These are phyloP conservation scores for Drosophila malerkotliana DNA, from an alignment of 1,140 invertebrate genomes.

Conservation along the genomic window DNA sequence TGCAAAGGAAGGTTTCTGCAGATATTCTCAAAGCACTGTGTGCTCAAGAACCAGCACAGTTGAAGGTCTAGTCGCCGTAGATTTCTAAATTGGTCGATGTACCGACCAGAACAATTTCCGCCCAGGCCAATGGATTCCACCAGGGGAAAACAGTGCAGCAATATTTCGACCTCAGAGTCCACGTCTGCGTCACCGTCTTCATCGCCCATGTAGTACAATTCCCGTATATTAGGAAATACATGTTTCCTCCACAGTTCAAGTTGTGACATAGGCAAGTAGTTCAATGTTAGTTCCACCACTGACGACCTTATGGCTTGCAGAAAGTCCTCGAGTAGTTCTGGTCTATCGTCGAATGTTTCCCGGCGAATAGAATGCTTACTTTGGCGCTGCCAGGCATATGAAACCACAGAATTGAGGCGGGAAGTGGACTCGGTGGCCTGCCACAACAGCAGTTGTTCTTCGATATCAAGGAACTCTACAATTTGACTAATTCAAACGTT, in stretches of 20 bases:
- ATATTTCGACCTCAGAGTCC: conserved; percentile 23
- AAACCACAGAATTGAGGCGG: conserved; percentile 14
- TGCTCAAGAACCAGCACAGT: conserved; percentile 32
- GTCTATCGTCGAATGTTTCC: conserved; percentile 4
- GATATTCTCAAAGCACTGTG: conserved; percentile 17
- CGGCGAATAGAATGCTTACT: neutral
- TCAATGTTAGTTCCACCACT: conserved; percentile 11
- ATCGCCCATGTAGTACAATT: conserved; percentile 26
- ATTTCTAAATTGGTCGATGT: conserved; percentile 23
- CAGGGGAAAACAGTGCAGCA: conserved; percentile 25
- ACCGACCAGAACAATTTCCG: conserved; percentile 19
- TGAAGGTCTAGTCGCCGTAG: conserved; percentile 28
- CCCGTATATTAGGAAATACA: conserved; percentile 7
- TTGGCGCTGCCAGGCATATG: conserved; percentile 27
- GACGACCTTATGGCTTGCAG: conserved; percentile 17
- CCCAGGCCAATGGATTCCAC: conserved; percentile 25
- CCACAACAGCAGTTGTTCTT: conserved; percentile 39
- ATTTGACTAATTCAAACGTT: conserved; percentile 22
- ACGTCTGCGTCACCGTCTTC: conserved; percentile 18
- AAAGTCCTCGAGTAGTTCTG: neutral
- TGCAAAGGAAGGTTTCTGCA: conserved; percentile 22
- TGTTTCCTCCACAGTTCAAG: conserved; percentile 12
- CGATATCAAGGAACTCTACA: conserved; percentile 31
- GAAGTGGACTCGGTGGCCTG: conserved; percentile 20
- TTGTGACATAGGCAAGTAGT: conserved; percentile 17